A percentile compares a stretch with the other conserved stretches of the same genome.
These are phyloP conservation scores for Tetrax tetrax DNA, from an alignment of 2,113 vertebrate species.

Conservation along the genomic window DNA sequence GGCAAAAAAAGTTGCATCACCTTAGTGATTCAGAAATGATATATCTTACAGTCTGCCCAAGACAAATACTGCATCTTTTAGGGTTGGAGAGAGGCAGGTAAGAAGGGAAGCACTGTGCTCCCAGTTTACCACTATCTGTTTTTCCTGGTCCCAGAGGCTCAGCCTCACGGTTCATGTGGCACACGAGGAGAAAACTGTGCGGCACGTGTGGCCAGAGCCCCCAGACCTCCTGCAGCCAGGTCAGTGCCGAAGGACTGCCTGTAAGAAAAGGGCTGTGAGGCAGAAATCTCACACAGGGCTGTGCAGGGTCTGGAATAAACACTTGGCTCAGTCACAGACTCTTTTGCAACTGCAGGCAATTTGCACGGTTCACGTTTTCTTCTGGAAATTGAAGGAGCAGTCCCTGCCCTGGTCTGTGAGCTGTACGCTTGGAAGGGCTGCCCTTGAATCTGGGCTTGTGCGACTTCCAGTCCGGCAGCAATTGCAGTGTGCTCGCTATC, in stretches of 20 bases:
- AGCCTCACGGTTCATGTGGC: fast-evolving
- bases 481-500: not conserved
- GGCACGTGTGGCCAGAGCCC: not conserved
- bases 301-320: not conserved
- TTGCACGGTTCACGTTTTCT: not conserved
- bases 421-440: not conserved
- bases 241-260: not conserved
- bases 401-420: not conserved
- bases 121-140: not conserved
- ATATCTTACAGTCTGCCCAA: not conserved
- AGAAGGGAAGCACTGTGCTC: not conserved
- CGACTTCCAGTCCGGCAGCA: not conserved
- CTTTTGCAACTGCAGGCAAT: not conserved
- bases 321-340: not conserved
- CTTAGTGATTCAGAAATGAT: not conserved
- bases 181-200: not conserved
- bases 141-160: not conserved
- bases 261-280: not conserved
- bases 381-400: not conserved
- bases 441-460: not conserved
- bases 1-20: not conserved
- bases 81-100: not conserved
- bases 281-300: fast-evolving
- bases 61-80: not conserved
- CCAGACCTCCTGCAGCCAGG: not conserved